Base-by-base conservation (phyloP, 2,797 vertebrate species). In the Cetoscarus ocellatus region DNA sequence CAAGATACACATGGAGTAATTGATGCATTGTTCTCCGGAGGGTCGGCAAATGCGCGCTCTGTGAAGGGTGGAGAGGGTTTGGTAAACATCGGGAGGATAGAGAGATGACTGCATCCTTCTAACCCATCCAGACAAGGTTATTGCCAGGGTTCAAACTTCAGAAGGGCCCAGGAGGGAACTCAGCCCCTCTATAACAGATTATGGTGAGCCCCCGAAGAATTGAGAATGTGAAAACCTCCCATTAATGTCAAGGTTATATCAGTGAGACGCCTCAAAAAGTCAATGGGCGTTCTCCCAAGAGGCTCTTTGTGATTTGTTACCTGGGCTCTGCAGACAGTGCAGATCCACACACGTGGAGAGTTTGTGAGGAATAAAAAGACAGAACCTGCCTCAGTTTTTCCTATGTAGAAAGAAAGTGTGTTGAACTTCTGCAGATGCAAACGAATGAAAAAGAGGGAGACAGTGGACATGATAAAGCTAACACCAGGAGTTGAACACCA, bases 171-270 rank as follows among this genome's bases (percentile, higher is more conserved):
- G 62, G 80, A 86, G 84, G 80, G 67, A 85, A 67, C 66, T 75
- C 79, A 62, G 61, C 70, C 80, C 78, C 76, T 89, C 88, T 83
- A 77, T 88, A 88, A 90, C 81, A 87, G 88, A 88, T 90, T 82
- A 91, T 80, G 57, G 82, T 67, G 60, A 65, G 71, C 61, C 84
- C 83, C 88, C 68, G 52, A 89, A 75, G 85, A 86, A 76, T 74
- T 80, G 78, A 81, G 59, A 84, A 89, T 79, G 79, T 79, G 74
- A 86, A 90, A 86, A 88, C 74, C 79, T 80, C 79, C 77, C 77
- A 90, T 87, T 86, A 86, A 88, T 84, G 83, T 88, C 86, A 92
- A 92, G 87, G 89, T 89, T 87, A 81, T 61, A 83, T 82, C 77
- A 70, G 66, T 67, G 79, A 85, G 77, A 90, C 35, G n/a, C 67